These are phyloP conservation scores for Gavialis gangeticus DNA, from an alignment of 2,113 vertebrate species.

Conservation along the genomic window DNA sequence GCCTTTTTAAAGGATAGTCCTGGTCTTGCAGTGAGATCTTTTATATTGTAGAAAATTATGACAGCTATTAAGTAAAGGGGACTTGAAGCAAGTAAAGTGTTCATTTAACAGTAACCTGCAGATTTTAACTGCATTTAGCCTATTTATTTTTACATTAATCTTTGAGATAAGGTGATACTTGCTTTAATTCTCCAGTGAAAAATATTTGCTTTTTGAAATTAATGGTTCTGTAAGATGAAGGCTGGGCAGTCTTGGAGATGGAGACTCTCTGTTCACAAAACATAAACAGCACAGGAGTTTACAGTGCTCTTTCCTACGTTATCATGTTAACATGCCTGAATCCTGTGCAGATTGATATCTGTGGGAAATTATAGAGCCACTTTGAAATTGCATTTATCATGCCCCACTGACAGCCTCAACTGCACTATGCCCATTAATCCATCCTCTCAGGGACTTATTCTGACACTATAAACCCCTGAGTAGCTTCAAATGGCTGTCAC, in stretches of 20 bases:
- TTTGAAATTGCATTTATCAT: neutral
- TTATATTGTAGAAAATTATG: neutral
- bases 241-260: neutral
- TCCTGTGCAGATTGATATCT: neutral
- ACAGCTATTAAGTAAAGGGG: neutral
- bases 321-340: neutral
- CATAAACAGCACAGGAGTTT: neutral
- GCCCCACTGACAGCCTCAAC: neutral
- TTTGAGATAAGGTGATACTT: neutral
- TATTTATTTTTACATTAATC: neutral
- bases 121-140: neutral
- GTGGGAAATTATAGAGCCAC: neutral
- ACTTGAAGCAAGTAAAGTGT: neutral
- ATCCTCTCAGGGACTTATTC: neutral
- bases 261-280: neutral
- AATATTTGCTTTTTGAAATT: neutral
- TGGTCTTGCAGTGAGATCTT: neutral
- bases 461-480: neutral
- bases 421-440: neutral
- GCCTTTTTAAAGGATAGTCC: neutral
- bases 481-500: neutral
- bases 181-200: neutral
- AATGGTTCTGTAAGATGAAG: neutral
- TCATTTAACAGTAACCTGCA: neutral
- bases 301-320: neutral